Conservation (phyloP, 2,113 vertebrate genomes). For the Perca schrenkii region DNA sequence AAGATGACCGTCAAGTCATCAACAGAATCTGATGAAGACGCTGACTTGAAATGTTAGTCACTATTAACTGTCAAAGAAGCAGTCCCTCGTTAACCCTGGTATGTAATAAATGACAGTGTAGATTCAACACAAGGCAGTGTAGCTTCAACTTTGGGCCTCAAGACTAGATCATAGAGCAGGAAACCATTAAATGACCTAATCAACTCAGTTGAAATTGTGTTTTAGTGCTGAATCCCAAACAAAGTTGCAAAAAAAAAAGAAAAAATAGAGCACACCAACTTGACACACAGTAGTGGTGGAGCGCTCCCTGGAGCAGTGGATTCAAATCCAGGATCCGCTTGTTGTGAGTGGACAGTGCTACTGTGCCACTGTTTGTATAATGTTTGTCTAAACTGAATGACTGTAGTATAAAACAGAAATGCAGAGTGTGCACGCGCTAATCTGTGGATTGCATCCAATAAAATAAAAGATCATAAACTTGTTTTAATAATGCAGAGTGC, state of each 20-base stretch:
- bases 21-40: neutral
- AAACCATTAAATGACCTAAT: neutral
- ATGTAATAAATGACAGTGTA: too few species aligned
- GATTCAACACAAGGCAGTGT: neutral
- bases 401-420: neutral
- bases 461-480: slow-evolving; percentile 57
- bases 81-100: too few species aligned
- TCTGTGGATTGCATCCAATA: slow-evolving; percentile 35
- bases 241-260: neutral
- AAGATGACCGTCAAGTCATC: neutral
- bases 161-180: slow-evolving; percentile 12
- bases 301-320: neutral
- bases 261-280: neutral
- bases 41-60: neutral
- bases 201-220: neutral
- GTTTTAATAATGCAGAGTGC: neutral
- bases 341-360: neutral
- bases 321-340: neutral
- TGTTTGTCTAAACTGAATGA: neutral
- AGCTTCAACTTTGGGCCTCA: neutral
- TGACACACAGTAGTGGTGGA: too few species aligned
- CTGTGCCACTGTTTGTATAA: neutral
- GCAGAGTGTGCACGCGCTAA: slow-evolving; percentile 24
- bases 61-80: too few species aligned
- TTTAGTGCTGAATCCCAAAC: neutral